Conservation (phyloP, 2,888 invertebrate species). For the Pristionchus japonicus region DNA sequence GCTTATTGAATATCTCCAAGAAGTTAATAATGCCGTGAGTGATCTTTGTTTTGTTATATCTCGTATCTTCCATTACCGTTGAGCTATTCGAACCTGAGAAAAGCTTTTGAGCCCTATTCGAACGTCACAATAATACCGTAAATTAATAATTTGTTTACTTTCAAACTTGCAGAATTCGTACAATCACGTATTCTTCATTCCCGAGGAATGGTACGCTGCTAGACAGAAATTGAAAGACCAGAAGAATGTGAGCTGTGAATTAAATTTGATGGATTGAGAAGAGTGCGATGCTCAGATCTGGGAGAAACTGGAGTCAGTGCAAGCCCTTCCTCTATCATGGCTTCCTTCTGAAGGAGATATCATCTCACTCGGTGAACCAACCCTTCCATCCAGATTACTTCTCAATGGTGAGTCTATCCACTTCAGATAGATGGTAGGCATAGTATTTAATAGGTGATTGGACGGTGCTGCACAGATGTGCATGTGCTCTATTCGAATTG, state of each 20-base stretch:
- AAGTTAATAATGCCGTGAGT: conserved; percentile 27
- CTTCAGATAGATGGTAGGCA: too few species aligned
- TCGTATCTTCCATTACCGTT: neutral
- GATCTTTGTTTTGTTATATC: neutral
- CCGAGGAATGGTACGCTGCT: conserved; percentile 64
- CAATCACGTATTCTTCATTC: conserved; percentile 64
- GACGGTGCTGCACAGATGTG: conserved; percentile 47
- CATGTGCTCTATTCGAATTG: conserved; percentile 38
- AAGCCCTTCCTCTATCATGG: conserved; percentile 61
- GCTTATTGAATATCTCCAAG: conserved; percentile 16
- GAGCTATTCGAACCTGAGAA: too few species aligned
- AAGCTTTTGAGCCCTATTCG: too few species aligned
- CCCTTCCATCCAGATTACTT: conserved; percentile 54
- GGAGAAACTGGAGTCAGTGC: conserved; percentile 60
- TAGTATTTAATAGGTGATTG: conserved; percentile 26
- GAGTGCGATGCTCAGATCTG: conserved; percentile 50
- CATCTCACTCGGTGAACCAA: conserved; percentile 56
- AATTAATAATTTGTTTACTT: neutral
- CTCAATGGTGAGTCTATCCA: conserved; percentile 25
- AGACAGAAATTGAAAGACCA: conserved; percentile 54
- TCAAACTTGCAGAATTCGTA: conserved; percentile 53
- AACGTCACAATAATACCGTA: too few species aligned
- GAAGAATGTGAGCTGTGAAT: conserved; percentile 32
- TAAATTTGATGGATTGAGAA: too few species aligned
- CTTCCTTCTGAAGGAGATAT: conserved; percentile 62